Percentiles rank a stretch among this genome's conserved stretches.
Conservation (phyloP, 2,797 vertebrate genomes). For the Phaenicophaeus curvirostris region DNA sequence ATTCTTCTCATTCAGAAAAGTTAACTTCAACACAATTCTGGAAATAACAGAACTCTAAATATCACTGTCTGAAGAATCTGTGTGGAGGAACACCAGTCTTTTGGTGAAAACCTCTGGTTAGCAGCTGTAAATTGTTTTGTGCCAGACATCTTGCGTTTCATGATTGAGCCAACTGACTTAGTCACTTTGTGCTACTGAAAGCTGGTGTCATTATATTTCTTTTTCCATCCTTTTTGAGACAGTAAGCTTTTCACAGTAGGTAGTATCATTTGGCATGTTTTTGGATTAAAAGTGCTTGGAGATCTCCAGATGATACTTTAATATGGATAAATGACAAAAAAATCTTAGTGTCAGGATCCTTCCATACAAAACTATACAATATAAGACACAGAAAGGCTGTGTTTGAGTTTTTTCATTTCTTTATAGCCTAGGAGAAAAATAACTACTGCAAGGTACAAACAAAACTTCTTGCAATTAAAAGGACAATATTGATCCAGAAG, state of each 20-base stretch:
- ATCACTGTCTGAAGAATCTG: not conserved
- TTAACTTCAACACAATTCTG: not conserved
- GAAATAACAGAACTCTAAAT: not conserved
- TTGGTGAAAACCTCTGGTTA: not conserved
- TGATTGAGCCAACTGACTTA: not conserved
- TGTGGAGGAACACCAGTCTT: not conserved
- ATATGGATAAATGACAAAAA: not conserved
- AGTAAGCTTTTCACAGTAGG: not conserved
- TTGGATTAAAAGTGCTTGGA: not conserved
- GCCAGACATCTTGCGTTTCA: not conserved
- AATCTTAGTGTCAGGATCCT: not conserved
- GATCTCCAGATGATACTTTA: not conserved
- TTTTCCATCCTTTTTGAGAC: not conserved
- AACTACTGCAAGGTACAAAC: not conserved
- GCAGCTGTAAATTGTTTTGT: not conserved
- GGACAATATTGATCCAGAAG: not conserved
- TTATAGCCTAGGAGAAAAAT: not conserved
- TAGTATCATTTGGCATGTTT: not conserved
- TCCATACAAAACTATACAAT: not conserved
- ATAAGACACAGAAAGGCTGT: not conserved
- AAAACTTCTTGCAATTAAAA: not conserved
- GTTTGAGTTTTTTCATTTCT: not conserved
- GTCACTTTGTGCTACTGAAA: not conserved
- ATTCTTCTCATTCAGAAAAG: not conserved
- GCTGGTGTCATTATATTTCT: not conserved